Conservation (phyloP, 1,140 invertebrate species). For the Drosophila oshimai region DNA sequence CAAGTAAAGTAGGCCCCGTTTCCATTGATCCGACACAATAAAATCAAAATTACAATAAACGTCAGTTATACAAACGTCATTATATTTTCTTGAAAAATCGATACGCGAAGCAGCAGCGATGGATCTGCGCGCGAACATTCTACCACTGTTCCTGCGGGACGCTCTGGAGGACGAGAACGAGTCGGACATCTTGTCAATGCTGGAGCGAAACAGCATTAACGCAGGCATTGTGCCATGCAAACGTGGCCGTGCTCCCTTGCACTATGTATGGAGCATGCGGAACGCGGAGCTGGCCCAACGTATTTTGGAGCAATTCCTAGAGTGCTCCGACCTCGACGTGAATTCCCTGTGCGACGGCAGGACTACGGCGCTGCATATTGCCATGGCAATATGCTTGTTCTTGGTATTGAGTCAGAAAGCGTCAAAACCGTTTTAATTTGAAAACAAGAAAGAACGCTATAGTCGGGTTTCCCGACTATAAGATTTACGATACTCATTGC, state of each 20-base stretch:
- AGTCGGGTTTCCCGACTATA: too few relatives aligned
- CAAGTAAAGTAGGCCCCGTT: too few relatives aligned
- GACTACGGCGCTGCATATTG: constrained; percentile 92
- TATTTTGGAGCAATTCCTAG: constrained; percentile 87
- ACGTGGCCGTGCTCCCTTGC: constrained; percentile 89
- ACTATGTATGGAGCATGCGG: constrained; percentile 89
- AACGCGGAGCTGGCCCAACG: constrained; percentile 86
- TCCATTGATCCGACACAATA: constrained; percentile 44
- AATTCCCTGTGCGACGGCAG: constrained; percentile 90
- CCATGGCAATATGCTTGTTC: too few relatives aligned
- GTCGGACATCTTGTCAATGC: constrained; percentile 84
- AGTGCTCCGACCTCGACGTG: constrained; percentile 84
- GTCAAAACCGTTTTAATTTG: too few relatives aligned
- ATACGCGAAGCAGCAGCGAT: constrained; percentile 34
- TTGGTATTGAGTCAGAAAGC: too few relatives aligned
- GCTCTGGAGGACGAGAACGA: constrained; percentile 85
- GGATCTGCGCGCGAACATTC: constrained; percentile 80
- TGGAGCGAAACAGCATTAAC: constrained; percentile 85
- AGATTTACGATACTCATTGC: too few relatives aligned
- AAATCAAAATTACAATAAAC: too few relatives aligned
- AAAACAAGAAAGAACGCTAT: too few relatives aligned
- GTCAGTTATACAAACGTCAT: too few relatives aligned
- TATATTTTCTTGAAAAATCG: constrained; percentile 62
- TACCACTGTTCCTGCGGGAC: constrained; percentile 84
- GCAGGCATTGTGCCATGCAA: constrained; percentile 88